phyloP scores from a whole-genome alignment of 2,113 vertebrate species.

The Chlorodrepanis virens region DNA sequence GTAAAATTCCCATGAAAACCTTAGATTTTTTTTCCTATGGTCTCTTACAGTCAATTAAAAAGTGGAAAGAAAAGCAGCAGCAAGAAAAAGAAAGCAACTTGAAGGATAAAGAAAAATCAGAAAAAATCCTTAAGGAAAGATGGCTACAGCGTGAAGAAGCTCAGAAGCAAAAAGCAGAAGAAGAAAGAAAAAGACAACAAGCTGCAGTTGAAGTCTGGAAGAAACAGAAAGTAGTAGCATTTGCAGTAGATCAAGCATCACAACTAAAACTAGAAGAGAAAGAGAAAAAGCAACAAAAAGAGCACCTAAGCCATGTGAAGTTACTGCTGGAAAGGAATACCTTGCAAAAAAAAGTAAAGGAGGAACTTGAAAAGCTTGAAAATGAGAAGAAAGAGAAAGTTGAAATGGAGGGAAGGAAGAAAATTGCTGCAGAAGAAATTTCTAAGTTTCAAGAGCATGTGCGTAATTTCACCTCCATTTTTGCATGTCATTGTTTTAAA shows the following conservation, averaged over 20 bases:
- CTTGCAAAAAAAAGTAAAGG: slow-evolving; percentile 76
- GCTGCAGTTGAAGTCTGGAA: slow-evolving; percentile 78
- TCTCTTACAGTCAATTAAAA: slow-evolving; percentile 81
- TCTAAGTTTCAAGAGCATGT: slow-evolving; percentile 83
- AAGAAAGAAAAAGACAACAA: slow-evolving; percentile 72
- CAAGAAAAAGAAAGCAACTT: slow-evolving; percentile 70
- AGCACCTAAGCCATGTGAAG: slow-evolving; percentile 76
- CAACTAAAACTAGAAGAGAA: slow-evolving; percentile 69
- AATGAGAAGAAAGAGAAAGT: slow-evolving; percentile 62
- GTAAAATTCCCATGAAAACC: neutral
- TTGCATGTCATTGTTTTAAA: neutral
- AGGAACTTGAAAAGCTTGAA: slow-evolving; percentile 71
- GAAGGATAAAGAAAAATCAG: slow-evolving; percentile 72
- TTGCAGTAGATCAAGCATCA: slow-evolving; percentile 70
- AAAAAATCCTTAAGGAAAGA: slow-evolving; percentile 42
- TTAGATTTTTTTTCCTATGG: neutral
- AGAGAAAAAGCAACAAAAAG: slow-evolving; percentile 73
- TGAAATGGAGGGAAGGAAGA: slow-evolving; percentile 77
- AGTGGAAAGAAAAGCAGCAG: slow-evolving; percentile 81
- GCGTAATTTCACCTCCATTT: neutral
- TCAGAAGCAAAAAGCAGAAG: slow-evolving; percentile 70
- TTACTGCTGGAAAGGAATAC: slow-evolving; percentile 73
- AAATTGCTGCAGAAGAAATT: slow-evolving; percentile 70
- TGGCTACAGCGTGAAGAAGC: slow-evolving; percentile 42
- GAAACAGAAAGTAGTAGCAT: slow-evolving; percentile 71